Evolutionary conservation across 1,140 invertebrate genomes (phyloP).

Genomic region (Meteorus sp.): DNA sequence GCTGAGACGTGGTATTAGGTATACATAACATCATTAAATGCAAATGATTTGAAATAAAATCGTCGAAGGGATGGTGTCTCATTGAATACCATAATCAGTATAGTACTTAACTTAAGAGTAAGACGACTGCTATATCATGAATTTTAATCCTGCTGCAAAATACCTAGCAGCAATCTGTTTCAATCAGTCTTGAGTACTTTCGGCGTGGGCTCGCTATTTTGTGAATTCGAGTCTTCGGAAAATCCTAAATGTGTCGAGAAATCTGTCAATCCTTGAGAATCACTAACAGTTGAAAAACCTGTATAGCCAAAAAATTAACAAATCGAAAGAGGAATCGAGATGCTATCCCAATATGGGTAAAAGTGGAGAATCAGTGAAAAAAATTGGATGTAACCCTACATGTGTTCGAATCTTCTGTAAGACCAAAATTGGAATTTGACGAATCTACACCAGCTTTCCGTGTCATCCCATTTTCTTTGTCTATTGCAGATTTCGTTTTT

Average conservation of each 20-base stretch:
- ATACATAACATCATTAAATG: too few species aligned
- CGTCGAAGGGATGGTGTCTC: too few species aligned
- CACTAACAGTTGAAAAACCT: constrained; percentile 89
- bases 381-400: constrained; percentile 70
- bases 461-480: constrained; percentile 77
- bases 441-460: constrained; percentile 71
- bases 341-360: too few species aligned
- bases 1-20: too few species aligned
- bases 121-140: neutral
- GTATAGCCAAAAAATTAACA: constrained; percentile 36
- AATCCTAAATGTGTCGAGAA: constrained; percentile 83
- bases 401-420: constrained; percentile 86
- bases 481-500: constrained; percentile 68
- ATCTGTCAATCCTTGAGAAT: constrained; percentile 83
- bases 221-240: constrained; percentile 87
- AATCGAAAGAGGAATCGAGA: neutral
- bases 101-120: neutral
- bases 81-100: neutral
- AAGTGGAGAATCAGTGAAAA: too few species aligned
- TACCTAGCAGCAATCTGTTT: neutral
- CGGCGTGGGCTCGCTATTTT: constrained; percentile 77
- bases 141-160: constrained; percentile 1
- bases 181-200: constrained; percentile 76
- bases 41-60: too few species aligned
- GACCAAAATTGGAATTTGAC: constrained; percentile 78